These are phyloP conservation scores for Pandion haliaetus DNA, from an alignment of 2,113 vertebrate species.

Conservation along the genomic window DNA sequence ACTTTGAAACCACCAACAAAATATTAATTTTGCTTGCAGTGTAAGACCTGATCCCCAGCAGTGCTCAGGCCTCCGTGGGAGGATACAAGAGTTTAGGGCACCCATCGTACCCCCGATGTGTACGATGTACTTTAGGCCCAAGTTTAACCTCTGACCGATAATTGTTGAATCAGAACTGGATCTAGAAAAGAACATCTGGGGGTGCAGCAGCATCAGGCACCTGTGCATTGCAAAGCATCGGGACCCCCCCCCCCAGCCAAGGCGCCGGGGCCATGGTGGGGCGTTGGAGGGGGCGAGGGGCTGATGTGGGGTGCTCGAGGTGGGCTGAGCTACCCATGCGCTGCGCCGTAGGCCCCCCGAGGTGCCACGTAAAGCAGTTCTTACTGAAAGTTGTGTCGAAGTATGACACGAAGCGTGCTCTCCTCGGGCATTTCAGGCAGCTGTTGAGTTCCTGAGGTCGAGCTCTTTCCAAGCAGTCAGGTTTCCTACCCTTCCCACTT, in stretches of 20 bases:
- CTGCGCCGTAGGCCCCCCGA: background rate
- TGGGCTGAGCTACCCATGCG: background rate
- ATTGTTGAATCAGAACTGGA: background rate
- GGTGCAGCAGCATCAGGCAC: background rate
- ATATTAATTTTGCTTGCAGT: background rate
- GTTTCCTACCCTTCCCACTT: background rate
- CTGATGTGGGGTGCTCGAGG: rapidly evolving
- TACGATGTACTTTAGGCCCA: too few relatives aligned
- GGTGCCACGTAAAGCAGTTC: background rate
- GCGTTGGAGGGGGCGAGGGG: too few relatives aligned
- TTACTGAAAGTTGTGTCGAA: background rate
- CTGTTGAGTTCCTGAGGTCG: background rate
- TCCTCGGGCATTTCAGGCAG: background rate
- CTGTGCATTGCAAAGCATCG: background rate
- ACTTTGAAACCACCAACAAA: background rate
- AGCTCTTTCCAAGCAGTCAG: background rate
- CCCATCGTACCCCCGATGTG: too few relatives aligned
- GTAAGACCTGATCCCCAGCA: rapidly evolving
- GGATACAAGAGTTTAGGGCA: rapidly evolving
- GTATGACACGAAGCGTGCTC: rapidly evolving
- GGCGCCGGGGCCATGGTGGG: rapidly evolving
- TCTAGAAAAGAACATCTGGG: too few relatives aligned
- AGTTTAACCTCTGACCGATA: background rate
- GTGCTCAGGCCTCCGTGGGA: background rate
- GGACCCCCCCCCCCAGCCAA: background rate